A percentile compares a stretch with the other conserved stretches of the same genome.
phyloP scores from a whole-genome alignment of 2,888 invertebrate species.

The Atethmia centrago region DNA sequence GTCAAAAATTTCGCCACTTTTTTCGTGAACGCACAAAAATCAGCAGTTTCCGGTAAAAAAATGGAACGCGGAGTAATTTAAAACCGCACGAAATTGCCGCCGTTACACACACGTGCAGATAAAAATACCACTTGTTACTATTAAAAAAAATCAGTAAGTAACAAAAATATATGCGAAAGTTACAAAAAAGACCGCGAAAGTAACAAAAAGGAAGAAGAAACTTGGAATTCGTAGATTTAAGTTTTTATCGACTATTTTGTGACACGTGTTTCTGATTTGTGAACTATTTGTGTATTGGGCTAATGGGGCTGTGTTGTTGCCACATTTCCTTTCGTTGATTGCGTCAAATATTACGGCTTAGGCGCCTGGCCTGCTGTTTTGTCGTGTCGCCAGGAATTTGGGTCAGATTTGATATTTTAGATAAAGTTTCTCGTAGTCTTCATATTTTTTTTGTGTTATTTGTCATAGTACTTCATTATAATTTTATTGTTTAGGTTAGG shows the following conservation, averaged over 20 bases:
- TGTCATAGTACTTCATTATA: too few relatives aligned
- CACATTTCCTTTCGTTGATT: conserved; percentile 82
- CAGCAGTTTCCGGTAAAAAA: conserved; percentile 87
- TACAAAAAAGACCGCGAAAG: conserved; percentile 66
- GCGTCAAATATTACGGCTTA: conserved; percentile 80
- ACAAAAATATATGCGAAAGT: conserved; percentile 60
- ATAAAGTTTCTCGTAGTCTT: conserved; percentile 17
- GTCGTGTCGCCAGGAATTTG: conserved; percentile 57
- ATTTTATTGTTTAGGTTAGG: too few relatives aligned
- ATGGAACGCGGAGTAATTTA: conserved; percentile 84
- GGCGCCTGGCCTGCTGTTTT: conserved; percentile 66
- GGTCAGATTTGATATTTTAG: conserved; percentile 30
- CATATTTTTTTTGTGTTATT: neutral
- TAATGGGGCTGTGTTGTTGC: conserved; percentile 83
- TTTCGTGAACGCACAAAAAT: conserved; percentile 81
- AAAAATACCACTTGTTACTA: conserved; percentile 76
- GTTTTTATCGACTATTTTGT: conserved; percentile 67
- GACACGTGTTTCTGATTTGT: conserved; percentile 88
- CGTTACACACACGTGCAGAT: conserved; percentile 85
- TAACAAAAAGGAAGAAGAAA: conserved; percentile 65
- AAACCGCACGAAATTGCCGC: conserved; percentile 86
- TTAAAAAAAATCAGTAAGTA: conserved; percentile 58
- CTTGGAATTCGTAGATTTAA: conserved; percentile 59
- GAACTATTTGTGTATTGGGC: conserved; percentile 68
- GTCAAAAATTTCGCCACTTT: conserved; percentile 74